A percentile compares a stretch with the other conserved stretches of the same genome.
Conservation (phyloP, 2,113 vertebrate species). For the Nothoprocta perdicaria region DNA sequence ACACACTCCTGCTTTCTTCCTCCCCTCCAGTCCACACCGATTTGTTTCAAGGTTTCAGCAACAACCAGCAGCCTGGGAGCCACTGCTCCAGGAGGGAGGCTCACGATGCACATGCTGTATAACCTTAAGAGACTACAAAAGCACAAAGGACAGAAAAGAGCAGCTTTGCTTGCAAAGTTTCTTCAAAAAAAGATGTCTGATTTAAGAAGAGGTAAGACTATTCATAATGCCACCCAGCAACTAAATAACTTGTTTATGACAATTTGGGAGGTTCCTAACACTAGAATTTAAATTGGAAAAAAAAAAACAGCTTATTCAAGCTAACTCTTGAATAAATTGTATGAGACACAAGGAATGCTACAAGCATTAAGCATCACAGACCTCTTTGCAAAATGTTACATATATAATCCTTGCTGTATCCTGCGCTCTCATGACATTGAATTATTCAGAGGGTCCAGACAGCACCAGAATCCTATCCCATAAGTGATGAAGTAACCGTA, state of each 20-base stretch:
- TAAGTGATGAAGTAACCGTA: not conserved
- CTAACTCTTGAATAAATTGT: constrained; percentile 7
- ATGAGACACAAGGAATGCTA: not conserved
- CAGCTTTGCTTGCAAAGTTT: constrained; percentile 38
- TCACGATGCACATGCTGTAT: not conserved
- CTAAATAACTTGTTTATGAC: not conserved
- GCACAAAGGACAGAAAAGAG: not conserved
- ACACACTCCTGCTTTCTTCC: constrained; percentile 45
- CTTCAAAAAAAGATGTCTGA: not conserved
- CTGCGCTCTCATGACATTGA: not conserved
- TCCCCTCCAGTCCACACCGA: constrained; percentile 20
- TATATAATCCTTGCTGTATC: not conserved
- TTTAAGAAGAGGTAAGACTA: not conserved
- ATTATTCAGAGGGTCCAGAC: constrained; percentile 1
- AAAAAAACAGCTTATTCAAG: not conserved
- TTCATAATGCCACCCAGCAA: not conserved
- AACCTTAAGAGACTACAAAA: not conserved
- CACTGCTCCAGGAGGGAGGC: not conserved
- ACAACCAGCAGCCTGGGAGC: constrained; percentile 29
- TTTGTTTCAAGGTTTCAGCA: constrained; percentile 53
- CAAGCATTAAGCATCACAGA: not conserved
- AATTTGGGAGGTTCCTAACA: not conserved
- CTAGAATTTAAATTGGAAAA: constrained; percentile 14
- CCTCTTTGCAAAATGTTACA: not conserved
- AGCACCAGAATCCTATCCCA: not conserved